Evolutionary conservation across 2,113 vertebrate species (phyloP).

Genomic region (Halcyon senegalensis): DNA sequence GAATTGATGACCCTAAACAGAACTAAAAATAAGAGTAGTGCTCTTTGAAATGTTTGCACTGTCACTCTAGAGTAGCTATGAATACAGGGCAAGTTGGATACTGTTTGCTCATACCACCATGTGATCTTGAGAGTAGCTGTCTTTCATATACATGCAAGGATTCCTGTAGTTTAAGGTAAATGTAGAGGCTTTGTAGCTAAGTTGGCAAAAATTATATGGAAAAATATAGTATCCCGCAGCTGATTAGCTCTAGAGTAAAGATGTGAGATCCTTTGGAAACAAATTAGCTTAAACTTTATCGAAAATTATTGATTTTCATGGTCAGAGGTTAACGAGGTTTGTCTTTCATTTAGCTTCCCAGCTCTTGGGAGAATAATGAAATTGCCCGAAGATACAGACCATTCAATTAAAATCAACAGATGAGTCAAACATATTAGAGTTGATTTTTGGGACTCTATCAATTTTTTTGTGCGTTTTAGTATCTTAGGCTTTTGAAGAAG

Average conservation of each 20-base stretch:
- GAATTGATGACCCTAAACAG: neutral
- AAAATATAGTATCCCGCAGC: neutral
- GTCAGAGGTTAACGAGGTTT: constrained; percentile 83
- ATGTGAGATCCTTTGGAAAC: constrained; percentile 76
- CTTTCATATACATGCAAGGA: neutral
- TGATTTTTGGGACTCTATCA: neutral
- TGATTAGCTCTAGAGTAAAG: constrained; percentile 11
- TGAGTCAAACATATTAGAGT: neutral
- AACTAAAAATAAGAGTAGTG: neutral
- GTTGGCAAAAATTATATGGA: neutral
- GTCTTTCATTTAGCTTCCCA: constrained; percentile 63
- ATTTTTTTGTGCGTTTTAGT: neutral
- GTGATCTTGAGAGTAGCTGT: neutral
- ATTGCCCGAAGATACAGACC: constrained; percentile 61
- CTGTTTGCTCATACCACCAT: neutral
- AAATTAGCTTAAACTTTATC: constrained; percentile 85
- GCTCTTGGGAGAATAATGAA: constrained; percentile 63
- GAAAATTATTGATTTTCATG: constrained; percentile 82
- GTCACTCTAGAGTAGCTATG: neutral
- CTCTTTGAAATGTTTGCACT: neutral
- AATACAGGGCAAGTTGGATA: neutral
- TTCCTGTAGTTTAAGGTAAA: neutral
- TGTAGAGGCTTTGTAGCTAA: neutral
- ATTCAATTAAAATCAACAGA: constrained; percentile 71
- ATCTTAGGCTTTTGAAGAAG: constrained; percentile 13